Evolutionary conservation across 1,140 invertebrate species (phyloP).

Genomic region (Proctacanthus coquilletti): DNA sequence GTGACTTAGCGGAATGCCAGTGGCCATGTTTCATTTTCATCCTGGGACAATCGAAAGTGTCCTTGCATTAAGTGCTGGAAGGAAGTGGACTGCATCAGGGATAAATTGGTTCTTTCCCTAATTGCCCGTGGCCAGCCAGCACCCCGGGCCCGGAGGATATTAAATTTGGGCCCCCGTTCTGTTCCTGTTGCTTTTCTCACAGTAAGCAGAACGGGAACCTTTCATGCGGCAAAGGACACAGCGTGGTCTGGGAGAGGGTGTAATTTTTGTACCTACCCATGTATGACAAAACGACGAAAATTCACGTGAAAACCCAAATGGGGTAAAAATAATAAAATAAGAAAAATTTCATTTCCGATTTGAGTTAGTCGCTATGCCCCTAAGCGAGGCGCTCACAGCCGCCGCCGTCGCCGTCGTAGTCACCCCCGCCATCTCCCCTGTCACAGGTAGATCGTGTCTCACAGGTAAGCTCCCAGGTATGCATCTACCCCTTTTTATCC

Average conservation of each 20-base stretch:
- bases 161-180: not conserved
- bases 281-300: constrained; percentile 1
- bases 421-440: too few species aligned
- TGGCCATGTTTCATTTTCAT: too few species aligned
- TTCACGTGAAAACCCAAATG: not conserved
- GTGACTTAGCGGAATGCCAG: too few species aligned
- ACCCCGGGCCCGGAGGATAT: not conserved
- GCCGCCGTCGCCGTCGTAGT: not conserved
- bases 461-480: not conserved
- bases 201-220: not conserved
- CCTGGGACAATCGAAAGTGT: too few species aligned
- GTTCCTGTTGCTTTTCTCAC: not conserved
- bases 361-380: constrained; percentile 2
- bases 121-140: too few species aligned
- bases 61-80: too few species aligned
- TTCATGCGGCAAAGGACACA: constrained; percentile 1
- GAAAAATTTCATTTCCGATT: constrained; percentile 2
- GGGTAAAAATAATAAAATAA: not conserved
- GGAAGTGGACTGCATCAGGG: not conserved
- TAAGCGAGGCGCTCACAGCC: too few species aligned
- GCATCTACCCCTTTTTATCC: not conserved
- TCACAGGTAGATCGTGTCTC: not conserved
- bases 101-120: too few species aligned
- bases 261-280: constrained; percentile 2
- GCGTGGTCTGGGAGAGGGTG: not conserved